Percentiles rank a stretch among this genome's conserved stretches.
Conservation (phyloP, 2,113 vertebrate genomes). For the Rhombomys opimus region DNA sequence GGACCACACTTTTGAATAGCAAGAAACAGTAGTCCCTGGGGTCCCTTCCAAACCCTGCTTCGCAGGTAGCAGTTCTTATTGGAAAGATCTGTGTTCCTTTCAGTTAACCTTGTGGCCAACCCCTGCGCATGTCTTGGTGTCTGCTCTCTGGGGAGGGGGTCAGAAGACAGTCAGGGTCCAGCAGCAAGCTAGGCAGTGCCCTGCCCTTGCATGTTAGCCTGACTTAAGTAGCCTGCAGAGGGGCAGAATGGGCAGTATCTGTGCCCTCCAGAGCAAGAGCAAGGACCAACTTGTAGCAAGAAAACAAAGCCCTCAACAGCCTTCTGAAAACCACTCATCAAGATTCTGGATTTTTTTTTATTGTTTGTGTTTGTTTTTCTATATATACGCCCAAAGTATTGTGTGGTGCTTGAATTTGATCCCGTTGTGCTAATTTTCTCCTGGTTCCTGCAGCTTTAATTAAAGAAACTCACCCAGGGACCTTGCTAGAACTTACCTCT, state of each 20-base stretch:
- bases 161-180: neutral
- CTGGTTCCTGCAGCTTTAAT: constrained; percentile 70
- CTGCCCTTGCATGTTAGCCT: neutral
- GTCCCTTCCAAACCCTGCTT: neutral
- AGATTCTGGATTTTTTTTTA: constrained; percentile 69
- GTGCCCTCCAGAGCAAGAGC: constrained; percentile 15
- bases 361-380: constrained; percentile 76
- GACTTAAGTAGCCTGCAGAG: neutral
- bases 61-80: neutral
- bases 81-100: neutral
- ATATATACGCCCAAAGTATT: constrained; percentile 77
- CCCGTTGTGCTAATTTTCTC: constrained; percentile 73
- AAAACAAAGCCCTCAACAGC: constrained; percentile 28
- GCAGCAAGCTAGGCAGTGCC: neutral
- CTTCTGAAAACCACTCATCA: constrained; percentile 46
- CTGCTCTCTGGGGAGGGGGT: neutral
- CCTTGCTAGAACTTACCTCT: constrained; percentile 61
- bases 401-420: constrained; percentile 74
- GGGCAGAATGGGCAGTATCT: neutral
- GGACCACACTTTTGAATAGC: neutral
- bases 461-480: constrained; percentile 64
- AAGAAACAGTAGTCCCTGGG: neutral
- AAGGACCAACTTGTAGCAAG: constrained; percentile 56
- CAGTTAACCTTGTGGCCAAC: neutral
- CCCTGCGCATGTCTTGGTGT: neutral